phyloP scores from a whole-genome alignment of 2,113 vertebrate genomes.

The Varanus salvator region DNA sequence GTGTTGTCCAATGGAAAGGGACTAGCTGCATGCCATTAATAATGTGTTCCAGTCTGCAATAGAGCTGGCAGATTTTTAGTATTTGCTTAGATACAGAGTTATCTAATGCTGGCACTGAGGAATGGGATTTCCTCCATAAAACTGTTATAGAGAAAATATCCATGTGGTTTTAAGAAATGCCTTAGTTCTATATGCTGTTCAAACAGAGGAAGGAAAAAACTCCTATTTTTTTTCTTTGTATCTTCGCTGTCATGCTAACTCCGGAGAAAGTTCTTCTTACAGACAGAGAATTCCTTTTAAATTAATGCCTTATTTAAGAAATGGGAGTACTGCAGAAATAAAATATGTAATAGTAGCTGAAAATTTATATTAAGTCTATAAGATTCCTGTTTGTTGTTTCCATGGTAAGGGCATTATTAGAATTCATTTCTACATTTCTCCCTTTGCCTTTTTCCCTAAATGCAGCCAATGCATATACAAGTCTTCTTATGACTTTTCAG shows the following conservation, averaged over 20 bases:
- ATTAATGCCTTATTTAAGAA: slow-evolving; percentile 58
- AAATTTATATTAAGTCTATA: slow-evolving; percentile 50
- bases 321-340: slow-evolving; percentile 63
- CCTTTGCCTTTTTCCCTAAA: slow-evolving; percentile 1
- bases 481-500: slow-evolving; percentile 36
- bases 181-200: background rate
- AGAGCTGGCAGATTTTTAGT: background rate
- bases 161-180: background rate
- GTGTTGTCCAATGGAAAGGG: background rate
- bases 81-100: background rate
- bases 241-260: slow-evolving; percentile 49
- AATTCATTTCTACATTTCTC: slow-evolving; percentile 47
- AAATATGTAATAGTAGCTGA: slow-evolving; percentile 55
- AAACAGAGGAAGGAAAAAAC: slow-evolving; percentile 52
- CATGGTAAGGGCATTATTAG: slow-evolving; percentile 34
- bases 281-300: slow-evolving; percentile 53
- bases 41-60: background rate
- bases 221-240: background rate
- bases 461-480: slow-evolving; percentile 18
- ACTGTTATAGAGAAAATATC: background rate
- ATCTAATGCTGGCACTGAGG: background rate
- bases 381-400: slow-evolving; percentile 56
- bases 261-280: slow-evolving; percentile 49
- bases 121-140: background rate
- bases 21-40: background rate